Evolutionary conservation across 1,140 invertebrate genomes (phyloP).

Genomic region (Elymnias hypermnestra): DNA sequence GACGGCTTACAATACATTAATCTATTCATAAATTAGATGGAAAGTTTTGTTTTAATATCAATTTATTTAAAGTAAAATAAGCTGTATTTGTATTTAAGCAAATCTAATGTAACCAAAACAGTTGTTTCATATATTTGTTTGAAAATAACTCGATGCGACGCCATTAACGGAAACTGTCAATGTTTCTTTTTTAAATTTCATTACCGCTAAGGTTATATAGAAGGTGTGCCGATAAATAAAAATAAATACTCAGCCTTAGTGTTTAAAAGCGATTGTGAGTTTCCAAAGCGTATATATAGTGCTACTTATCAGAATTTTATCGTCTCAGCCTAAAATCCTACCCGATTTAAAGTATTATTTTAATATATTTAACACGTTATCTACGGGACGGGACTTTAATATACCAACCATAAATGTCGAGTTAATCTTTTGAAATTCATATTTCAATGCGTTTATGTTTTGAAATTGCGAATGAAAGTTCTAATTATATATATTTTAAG

Average conservation of each 20-base stretch:
- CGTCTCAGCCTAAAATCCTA: constrained; percentile 6
- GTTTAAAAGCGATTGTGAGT: not conserved
- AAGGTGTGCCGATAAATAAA: too few species aligned
- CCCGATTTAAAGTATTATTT: constrained; percentile 1
- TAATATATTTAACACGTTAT: not conserved
- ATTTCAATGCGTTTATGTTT: not conserved
- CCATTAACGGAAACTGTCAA: too few species aligned
- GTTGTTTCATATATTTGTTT: not conserved
- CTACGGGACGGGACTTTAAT: constrained; percentile 11
- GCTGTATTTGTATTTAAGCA: too few species aligned
- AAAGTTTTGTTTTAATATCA: too few species aligned
- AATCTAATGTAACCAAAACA: too few species aligned
- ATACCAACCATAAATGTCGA: not conserved
- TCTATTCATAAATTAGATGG: too few species aligned
- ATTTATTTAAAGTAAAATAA: too few species aligned
- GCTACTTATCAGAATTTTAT: not conserved
- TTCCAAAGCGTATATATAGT: not conserved
- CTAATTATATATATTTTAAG: too few species aligned
- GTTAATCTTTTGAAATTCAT: not conserved
- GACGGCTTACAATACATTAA: too few species aligned
- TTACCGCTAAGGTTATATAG: not conserved
- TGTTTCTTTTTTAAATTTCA: not conserved
- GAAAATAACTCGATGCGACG: not conserved
- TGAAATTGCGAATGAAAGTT: too few species aligned
- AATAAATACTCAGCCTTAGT: not conserved